Conservation (phyloP, 2,113 vertebrate genomes). For the Rhea americana region DNA sequence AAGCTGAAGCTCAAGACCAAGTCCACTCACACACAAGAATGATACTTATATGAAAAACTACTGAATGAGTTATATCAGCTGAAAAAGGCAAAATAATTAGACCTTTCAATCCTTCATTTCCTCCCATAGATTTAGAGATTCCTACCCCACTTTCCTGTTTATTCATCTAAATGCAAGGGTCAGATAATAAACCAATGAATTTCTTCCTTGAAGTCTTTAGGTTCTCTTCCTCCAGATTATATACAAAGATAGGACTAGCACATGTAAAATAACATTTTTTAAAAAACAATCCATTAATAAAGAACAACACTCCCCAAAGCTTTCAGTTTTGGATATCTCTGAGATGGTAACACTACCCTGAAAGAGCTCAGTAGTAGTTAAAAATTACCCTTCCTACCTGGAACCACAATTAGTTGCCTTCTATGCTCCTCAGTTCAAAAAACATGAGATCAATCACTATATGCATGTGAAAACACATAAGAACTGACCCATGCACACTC, state of each 20-base stretch:
- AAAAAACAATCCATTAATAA: not conserved
- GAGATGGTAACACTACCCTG: not conserved
- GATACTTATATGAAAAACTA: not conserved
- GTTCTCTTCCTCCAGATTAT: slow-evolving; percentile 18
- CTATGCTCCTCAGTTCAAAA: not conserved
- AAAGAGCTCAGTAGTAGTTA: not conserved
- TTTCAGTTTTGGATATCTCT: not conserved
- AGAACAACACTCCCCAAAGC: not conserved
- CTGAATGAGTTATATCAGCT: not conserved
- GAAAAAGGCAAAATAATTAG: not conserved
- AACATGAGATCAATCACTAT: not conserved
- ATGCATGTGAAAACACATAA: not conserved
- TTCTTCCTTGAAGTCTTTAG: not conserved
- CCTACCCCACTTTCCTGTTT: not conserved
- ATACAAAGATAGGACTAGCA: not conserved
- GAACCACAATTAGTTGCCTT: not conserved
- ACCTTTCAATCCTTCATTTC: not conserved
- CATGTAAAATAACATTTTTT: not conserved
- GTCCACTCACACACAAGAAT: not conserved
- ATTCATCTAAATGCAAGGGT: not conserved
- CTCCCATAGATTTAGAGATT: not conserved
- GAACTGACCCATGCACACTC: not conserved
- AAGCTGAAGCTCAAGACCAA: not conserved
- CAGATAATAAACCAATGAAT: not conserved
- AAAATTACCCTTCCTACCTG: not conserved